Evolutionary conservation across 2,888 invertebrate species (phyloP).

Genomic region (Paralinhomoeus sp.): DNA sequence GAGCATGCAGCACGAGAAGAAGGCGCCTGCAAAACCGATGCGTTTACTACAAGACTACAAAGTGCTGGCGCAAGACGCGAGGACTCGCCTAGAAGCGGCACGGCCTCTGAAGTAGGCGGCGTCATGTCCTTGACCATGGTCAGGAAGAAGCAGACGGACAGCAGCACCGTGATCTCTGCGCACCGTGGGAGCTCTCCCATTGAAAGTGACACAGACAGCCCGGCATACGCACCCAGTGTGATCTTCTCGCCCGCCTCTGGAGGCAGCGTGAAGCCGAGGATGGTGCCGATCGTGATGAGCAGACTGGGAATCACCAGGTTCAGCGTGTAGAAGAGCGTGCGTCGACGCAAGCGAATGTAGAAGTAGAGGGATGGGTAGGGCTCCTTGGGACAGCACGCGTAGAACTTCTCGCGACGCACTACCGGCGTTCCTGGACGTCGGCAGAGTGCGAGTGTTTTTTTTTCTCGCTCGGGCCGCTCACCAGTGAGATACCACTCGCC

Average conservation of each 20-base stretch:
- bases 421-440: constrained; percentile 12
- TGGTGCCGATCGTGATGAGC: constrained; percentile 91
- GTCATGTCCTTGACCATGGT: constrained; percentile 91
- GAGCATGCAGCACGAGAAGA: constrained; percentile 18
- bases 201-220: no score
- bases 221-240: constrained; percentile 87
- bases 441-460: no score
- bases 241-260: constrained; percentile 98
- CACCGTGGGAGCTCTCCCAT: constrained; percentile 8
- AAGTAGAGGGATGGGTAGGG: constrained; percentile 62
- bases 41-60: no score
- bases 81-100: constrained; percentile 74
- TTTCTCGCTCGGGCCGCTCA: no score
- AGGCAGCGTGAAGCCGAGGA: constrained; percentile 88
- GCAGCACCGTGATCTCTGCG: constrained; percentile 28
- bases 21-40: constrained; percentile 17
- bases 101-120: constrained; percentile 94
- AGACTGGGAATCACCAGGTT: constrained; percentile 97
- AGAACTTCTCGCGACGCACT: not conserved
- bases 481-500: constrained; percentile 98
- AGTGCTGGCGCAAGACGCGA: not conserved
- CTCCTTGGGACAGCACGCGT: constrained; percentile 5
- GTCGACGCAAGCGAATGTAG: constrained; percentile 73
- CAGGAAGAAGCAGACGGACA: constrained; percentile 90
- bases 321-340: constrained; percentile 95